Evolutionary conservation across 2,113 vertebrate species (phyloP), one percentile per base, ranked within the genome.

Genomic region (Phyllostomus discolor): DNA sequence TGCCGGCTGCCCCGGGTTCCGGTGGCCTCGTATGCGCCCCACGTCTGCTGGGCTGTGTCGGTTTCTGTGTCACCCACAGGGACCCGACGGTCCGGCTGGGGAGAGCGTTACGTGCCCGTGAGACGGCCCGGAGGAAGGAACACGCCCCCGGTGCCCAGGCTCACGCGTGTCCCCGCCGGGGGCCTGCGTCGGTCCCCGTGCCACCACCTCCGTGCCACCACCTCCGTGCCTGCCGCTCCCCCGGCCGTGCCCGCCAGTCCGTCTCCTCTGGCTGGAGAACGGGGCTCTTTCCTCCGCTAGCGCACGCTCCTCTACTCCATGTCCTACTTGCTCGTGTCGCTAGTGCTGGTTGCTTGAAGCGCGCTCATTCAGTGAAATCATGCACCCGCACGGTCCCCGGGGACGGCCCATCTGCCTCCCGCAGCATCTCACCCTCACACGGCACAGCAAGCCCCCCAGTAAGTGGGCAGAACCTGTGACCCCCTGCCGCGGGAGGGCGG

Each of bases 91-190:
- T 48, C 70, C 78, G 48, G 50, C 14, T 31, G 22, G 38, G 16
- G 57, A 2, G 33, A 31, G 59, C 11, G 10, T 31, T 28, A 5
- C 26, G 57, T 10, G 57, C 57, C 22, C 57, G 8, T 26, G 57
- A 59, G 57, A 26, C 0, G 9, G 24, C 10, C 57, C 10, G 57
- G 24, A 59, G 22, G 54, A 19, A 57, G 54, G 22, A 10, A 10
- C 24, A 8, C 19, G 6, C 57, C 1, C 1, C 24, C 4, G 24
- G 57, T 4, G 57, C 26, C 57, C 22, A 24, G 24, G 57, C 2
- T 57, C 8, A 2, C 7, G 7, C 20, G 19, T 22, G 54, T 24
- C 54, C 0, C 54, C 22, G 0, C 4, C 33, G 5, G 16, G 31
- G 9, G 3, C 69, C n/a, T 62, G 0, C n/a, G 20, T 75, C 92